Evolutionary conservation across 2,113 vertebrate species (phyloP).

Genomic region (Centropus bengalensis): DNA sequence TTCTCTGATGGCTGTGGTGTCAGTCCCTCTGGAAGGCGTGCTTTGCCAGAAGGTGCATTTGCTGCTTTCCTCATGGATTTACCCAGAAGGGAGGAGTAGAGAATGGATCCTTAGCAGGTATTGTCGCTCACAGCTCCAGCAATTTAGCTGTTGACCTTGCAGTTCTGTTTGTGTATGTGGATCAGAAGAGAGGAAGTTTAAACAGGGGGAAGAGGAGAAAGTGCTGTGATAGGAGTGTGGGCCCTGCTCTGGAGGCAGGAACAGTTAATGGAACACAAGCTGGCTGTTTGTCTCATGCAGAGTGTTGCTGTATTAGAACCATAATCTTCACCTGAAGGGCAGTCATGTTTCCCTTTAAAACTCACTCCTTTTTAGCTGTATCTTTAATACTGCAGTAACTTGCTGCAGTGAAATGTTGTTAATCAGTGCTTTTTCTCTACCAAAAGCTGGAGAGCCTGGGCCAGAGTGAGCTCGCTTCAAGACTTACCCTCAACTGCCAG

Average conservation of each 20-base stretch:
- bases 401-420: not conserved
- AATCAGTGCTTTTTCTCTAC: conserved; percentile 30
- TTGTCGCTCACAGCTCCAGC: not conserved
- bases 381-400: not conserved
- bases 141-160: not conserved
- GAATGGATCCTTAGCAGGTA: not conserved
- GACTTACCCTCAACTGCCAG: conserved; percentile 97
- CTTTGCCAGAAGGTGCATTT: not conserved
- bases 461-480: conserved; percentile 94
- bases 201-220: not conserved
- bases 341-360: not conserved
- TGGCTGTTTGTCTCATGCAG: not conserved
- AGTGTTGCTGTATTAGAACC: not conserved
- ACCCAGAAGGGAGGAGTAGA: not conserved
- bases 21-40: not conserved
- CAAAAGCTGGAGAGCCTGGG: conserved; percentile 91
- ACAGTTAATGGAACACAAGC: not conserved
- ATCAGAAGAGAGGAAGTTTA: not conserved
- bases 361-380: not conserved
- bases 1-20: not conserved
- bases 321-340: not conserved
- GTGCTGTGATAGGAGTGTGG: not conserved
- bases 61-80: not conserved
- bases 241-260: not conserved
- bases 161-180: not conserved